Base-by-base conservation (phyloP, 2,797 vertebrate species). In the Sylvilagus floridanus region DNA sequence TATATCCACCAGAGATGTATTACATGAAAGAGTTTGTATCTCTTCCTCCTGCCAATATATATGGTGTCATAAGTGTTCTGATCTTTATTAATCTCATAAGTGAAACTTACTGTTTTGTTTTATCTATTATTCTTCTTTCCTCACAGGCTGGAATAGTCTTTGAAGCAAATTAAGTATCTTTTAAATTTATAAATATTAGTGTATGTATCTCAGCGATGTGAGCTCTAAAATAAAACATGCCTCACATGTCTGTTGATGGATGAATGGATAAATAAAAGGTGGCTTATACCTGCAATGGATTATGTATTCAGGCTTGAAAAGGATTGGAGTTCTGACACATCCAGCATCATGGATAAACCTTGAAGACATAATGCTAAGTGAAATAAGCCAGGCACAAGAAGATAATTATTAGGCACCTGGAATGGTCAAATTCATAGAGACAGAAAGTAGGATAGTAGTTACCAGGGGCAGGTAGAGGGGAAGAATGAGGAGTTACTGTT, bases 141-240 rank as follows among this genome's bases (percentile, higher is more conserved):
- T 77, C 54, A 37, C n/a, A 85, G 26, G 60, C 50, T 84, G 66
- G 13, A 94, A 7, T 84, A 84, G 76, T 92, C 42, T 47, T 79
- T 92, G 83, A 90, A 88, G 62, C 82, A 94, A 92, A 35, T 85
- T 17, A 89, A 54, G 22, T 91, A 65, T 32, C 7, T 77, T 86
- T 69, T 88, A 84, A 91, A 42, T 77, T 90, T 50, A 69, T 79
- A 92, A 92, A 92, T 75, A 75, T 75, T 66, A 92, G 35, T 92
- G 4, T 75, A 60, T 52, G 37, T 73, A 62, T 85, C 62, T 90
- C 50, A 42, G 50, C 82, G 65, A 62, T 86, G 16, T 54, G 50
- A 92, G 77, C 54, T 88, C 83, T 85, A 83, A 87, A 83, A 84
- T 57, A 62, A 87, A 87, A 82, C 19, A 21, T 72, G 87, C 88